Evolutionary conservation across 1,140 invertebrate genomes (phyloP).

Genomic region (Thaumetopoea pityocampa): DNA sequence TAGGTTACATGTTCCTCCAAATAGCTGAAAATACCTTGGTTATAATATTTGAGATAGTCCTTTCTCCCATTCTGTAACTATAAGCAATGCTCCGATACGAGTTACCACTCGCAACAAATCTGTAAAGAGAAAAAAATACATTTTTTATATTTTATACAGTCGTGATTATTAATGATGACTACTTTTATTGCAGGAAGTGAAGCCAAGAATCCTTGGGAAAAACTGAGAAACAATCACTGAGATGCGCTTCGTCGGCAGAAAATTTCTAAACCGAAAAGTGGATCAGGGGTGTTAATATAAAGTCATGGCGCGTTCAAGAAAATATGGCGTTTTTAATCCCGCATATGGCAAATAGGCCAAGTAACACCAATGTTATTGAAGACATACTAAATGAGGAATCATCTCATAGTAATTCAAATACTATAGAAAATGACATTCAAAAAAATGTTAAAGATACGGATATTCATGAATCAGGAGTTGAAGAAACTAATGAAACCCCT

Average conservation of each 20-base stretch:
- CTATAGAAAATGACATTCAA: conserved; percentile 1
- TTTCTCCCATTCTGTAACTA: conserved; percentile 12
- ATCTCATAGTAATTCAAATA: conserved; percentile 6
- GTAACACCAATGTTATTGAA: conserved; percentile 1
- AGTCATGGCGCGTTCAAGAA: conserved; percentile 1
- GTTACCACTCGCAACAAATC: conserved; percentile 2
- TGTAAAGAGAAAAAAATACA: conserved; percentile 4
- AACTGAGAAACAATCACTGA: conserved; percentile 6
- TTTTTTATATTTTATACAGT: too few relatives aligned
- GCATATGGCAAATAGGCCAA: conserved; percentile 4
- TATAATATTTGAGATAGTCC: conserved; percentile 26
- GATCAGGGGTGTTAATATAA: too few relatives aligned
- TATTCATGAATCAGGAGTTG: not conserved
- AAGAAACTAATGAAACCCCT: too few relatives aligned
- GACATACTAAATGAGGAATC: conserved; percentile 1
- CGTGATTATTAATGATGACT: not conserved
- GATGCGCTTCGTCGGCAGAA: conserved; percentile 9
- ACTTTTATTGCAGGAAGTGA: conserved; percentile 6
- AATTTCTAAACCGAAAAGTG: not conserved
- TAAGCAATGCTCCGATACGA: conserved; percentile 4
- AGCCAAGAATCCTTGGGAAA: conserved; percentile 6
- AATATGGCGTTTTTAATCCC: conserved; percentile 5
- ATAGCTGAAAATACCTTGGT: conserved; percentile 37
- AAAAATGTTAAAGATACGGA: not conserved
- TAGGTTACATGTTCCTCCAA: conserved; percentile 31